Percentiles rank a stretch among this genome's conserved stretches.
Conservation (phyloP, 1,140 invertebrate species). For the Orius laevigatus region DNA sequence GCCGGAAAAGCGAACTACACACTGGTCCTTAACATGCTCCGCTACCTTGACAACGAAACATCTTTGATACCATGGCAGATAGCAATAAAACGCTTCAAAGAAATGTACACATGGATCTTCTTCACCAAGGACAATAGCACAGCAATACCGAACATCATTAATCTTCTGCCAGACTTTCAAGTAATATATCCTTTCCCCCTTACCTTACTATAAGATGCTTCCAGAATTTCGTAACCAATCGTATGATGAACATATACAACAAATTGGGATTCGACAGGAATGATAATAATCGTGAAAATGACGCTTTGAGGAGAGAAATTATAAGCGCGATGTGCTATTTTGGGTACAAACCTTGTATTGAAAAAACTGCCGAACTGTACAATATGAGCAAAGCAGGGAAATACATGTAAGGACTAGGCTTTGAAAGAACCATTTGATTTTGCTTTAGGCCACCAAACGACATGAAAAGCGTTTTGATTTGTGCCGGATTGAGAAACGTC, state of each 20-base stretch:
- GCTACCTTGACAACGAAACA: not conserved
- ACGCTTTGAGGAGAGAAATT: slow-evolving; percentile 1
- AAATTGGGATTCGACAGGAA: not conserved
- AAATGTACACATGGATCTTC: slow-evolving; percentile 3
- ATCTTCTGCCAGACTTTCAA: not conserved
- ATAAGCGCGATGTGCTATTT: not conserved
- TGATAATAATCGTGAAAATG: not conserved
- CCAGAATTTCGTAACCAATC: not conserved
- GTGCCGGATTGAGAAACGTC: too few relatives aligned
- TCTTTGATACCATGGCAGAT: not conserved
- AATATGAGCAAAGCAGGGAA: not conserved
- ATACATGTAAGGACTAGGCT: too few relatives aligned
- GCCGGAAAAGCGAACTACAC: not conserved
- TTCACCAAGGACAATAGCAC: not conserved
- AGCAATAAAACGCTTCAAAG: not conserved
- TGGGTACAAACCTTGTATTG: not conserved
- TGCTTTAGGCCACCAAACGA: too few relatives aligned
- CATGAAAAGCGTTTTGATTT: too few relatives aligned
- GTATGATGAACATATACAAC: not conserved
- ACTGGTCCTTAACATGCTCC: not conserved
- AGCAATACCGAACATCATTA: not conserved
- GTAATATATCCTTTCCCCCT: not conserved
- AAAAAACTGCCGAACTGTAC: not conserved
- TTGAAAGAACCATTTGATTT: too few relatives aligned
- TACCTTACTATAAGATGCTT: not conserved